These are phyloP conservation scores for Pomatorhinus ruficollis DNA, from an alignment of 2,113 vertebrate genomes.

Conservation along the genomic window DNA sequence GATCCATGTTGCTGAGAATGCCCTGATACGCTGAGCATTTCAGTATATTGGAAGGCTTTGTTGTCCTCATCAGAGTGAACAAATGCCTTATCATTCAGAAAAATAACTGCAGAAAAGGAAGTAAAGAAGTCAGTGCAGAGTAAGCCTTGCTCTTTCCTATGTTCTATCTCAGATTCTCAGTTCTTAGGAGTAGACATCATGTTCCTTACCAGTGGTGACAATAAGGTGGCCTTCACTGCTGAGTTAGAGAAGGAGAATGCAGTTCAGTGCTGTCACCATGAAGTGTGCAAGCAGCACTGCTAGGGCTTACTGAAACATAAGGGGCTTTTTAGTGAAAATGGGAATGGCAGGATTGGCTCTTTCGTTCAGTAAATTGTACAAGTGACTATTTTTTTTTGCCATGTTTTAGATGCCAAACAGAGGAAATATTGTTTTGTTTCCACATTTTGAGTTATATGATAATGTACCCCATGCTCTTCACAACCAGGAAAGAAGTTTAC, in stretches of 20 bases:
- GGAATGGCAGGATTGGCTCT: not conserved
- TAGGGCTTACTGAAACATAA: not conserved
- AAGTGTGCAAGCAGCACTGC: not conserved
- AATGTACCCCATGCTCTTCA: not conserved
- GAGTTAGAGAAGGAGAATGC: not conserved
- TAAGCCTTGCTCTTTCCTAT: not conserved
- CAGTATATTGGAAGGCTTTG: not conserved
- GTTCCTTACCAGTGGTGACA: not conserved
- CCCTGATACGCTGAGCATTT: not conserved
- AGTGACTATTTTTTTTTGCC: not conserved
- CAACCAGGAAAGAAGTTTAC: not conserved
- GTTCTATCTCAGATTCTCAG: not conserved
- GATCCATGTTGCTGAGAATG: not conserved
- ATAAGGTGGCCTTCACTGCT: not conserved
- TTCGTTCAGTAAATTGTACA: not conserved
- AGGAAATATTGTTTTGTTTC: not conserved
- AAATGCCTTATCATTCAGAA: not conserved
- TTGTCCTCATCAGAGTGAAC: not conserved
- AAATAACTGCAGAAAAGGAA: not conserved
- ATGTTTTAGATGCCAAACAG: not conserved
- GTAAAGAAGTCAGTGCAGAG: not conserved
- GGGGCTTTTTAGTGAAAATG: not conserved
- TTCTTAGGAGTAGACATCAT: not conserved
- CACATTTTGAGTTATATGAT: not conserved
- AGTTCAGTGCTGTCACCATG: not conserved